Evolutionary conservation across 2,888 invertebrate genomes (phyloP).

Genomic region (Drosophila kuntzei): DNA sequence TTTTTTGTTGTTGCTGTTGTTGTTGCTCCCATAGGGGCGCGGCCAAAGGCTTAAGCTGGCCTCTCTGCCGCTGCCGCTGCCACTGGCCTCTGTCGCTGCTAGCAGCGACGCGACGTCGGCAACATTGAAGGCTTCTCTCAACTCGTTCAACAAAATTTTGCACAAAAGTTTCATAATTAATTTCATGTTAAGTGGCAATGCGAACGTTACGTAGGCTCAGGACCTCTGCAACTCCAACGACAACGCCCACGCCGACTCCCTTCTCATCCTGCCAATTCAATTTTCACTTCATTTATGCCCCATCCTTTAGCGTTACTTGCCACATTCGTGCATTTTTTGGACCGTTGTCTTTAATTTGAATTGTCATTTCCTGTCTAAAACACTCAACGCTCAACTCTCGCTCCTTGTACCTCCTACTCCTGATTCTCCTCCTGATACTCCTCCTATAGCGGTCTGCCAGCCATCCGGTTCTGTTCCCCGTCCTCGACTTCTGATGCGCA

Average conservation of each 20-base stretch:
- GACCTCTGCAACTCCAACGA: conserved; percentile 27
- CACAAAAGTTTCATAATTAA: conserved; percentile 82
- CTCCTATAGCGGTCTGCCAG: conserved; percentile 48
- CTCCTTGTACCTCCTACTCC: not conserved
- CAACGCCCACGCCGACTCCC: not conserved
- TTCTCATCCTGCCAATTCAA: not conserved
- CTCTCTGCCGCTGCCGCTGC: conserved; percentile 8
- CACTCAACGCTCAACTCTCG: conserved; percentile 50
- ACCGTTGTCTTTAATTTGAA: conserved; percentile 77
- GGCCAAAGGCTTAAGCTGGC: conserved; percentile 35
- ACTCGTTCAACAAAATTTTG: conserved; percentile 80
- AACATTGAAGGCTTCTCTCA: conserved; percentile 65
- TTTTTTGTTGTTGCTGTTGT: conserved; percentile 9
- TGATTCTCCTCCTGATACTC: not conserved
- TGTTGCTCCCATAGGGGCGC: conserved; percentile 26
- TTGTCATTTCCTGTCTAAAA: conserved; percentile 80
- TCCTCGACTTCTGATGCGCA: conserved; percentile 38
- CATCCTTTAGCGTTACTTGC: conserved; percentile 4
- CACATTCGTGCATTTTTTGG: conserved; percentile 37
- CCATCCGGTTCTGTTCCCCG: conserved; percentile 43
- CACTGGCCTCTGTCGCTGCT: conserved; percentile 13
- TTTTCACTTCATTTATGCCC: conserved; percentile 32
- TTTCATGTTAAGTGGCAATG: conserved; percentile 81
- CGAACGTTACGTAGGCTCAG: conserved; percentile 51
- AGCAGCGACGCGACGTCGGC: conserved; percentile 26